phyloP scores from a whole-genome alignment of 2,113 vertebrate genomes.

The Apaloderma vittatum region DNA sequence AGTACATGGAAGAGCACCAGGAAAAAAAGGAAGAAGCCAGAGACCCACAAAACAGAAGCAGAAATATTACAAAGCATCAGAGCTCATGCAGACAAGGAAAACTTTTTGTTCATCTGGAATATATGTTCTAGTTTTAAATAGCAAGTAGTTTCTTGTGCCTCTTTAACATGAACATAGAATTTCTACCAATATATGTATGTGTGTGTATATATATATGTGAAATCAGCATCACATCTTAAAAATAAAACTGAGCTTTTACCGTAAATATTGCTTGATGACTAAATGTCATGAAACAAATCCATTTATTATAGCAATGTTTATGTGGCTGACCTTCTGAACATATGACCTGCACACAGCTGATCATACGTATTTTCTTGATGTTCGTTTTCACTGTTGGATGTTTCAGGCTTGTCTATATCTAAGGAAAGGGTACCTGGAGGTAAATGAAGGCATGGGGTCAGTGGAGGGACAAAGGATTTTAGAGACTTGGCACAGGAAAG shows the following conservation, averaged over 20 bases:
- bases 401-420: neutral
- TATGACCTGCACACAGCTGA: neutral
- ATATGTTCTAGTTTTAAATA: neutral
- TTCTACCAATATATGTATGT: neutral
- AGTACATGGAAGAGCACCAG: neutral
- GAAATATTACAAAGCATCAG: neutral
- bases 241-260: neutral
- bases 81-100: neutral
- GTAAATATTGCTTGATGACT: neutral
- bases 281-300: neutral
- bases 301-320: neutral
- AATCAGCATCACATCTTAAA: neutral
- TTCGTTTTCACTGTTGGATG: neutral
- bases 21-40: neutral
- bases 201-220: neutral
- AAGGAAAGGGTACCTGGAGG: neutral
- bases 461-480: neutral
- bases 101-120: neutral
- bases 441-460: rapidly evolving
- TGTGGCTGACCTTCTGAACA: neutral
- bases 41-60: neutral
- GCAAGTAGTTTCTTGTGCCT: neutral
- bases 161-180: neutral
- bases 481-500: neutral
- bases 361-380: neutral